Percentiles rank a stretch among this genome's conserved stretches.
Conservation (phyloP, 2,888 invertebrate genomes). For the Agrotis clavis region DNA sequence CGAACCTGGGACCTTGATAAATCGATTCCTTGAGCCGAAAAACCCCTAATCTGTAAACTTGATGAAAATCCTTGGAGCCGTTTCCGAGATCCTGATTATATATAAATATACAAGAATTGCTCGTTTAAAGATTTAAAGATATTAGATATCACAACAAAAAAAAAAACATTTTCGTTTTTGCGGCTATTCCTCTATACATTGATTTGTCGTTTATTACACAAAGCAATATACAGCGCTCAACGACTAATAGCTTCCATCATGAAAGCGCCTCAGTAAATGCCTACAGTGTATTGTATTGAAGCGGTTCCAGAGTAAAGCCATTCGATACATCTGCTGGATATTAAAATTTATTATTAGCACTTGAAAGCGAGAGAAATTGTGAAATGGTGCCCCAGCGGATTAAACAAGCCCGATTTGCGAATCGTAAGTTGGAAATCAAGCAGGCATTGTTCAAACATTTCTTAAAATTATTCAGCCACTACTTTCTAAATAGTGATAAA, state of each 20-base stretch:
- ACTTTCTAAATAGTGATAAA: neutral
- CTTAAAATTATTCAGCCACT: neutral
- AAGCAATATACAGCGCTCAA: neutral
- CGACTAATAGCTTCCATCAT: neutral
- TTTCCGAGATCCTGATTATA: too few relatives aligned
- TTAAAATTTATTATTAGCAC: slow-evolving; percentile 2
- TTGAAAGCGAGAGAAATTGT: neutral
- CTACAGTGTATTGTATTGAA: slow-evolving; percentile 3
- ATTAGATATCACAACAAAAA: too few relatives aligned
- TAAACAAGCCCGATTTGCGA: neutral
- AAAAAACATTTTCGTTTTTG: too few relatives aligned
- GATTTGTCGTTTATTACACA: neutral
- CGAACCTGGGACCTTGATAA: too few relatives aligned
- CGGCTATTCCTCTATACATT: neutral
- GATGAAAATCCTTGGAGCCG: too few relatives aligned
- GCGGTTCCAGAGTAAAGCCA: neutral
- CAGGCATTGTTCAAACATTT: too few relatives aligned
- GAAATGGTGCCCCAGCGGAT: neutral
- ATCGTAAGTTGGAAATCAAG: neutral
- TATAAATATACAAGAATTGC: too few relatives aligned
- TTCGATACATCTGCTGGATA: slow-evolving; percentile 4
- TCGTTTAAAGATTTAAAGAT: too few relatives aligned
- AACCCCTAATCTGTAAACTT: too few relatives aligned
- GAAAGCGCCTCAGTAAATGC: slow-evolving; percentile 5
- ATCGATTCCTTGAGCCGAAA: too few relatives aligned